phyloP scores from a whole-genome alignment of 1,140 invertebrate species.

The Trichonephila inaurata region DNA sequence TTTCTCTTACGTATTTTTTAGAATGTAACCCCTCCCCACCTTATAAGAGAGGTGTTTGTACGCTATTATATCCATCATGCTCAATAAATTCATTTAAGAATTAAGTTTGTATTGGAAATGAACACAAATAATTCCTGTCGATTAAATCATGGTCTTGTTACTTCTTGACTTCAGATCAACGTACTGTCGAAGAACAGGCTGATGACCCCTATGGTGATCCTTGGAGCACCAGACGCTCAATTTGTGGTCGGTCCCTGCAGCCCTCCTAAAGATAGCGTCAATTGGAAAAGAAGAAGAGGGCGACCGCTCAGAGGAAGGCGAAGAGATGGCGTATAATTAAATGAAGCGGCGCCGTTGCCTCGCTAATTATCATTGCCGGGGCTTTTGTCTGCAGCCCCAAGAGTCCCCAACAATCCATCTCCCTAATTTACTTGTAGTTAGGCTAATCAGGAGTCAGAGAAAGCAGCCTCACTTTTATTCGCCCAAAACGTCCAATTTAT shows the following conservation, averaged over 20 bases:
- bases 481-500: constrained; percentile 58
- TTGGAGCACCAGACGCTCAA: not conserved
- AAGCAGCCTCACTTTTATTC: constrained; percentile 55
- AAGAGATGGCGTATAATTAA: constrained; percentile 63
- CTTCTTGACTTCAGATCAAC: too few species aligned
- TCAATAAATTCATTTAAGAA: too few species aligned
- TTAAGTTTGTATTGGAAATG: too few species aligned
- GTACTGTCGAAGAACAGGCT: too few species aligned
- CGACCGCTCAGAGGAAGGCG: not conserved
- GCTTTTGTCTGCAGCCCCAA: constrained; percentile 44
- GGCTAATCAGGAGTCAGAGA: constrained; percentile 69
- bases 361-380: constrained; percentile 73
- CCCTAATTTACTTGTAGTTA: constrained; percentile 75
- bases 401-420: constrained; percentile 63
- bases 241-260: not conserved
- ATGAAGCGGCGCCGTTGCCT: constrained; percentile 65
- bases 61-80: too few species aligned
- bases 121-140: too few species aligned
- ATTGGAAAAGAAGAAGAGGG: constrained; percentile 41
- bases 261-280: constrained; percentile 1
- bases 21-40: too few species aligned
- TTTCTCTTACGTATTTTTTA: too few species aligned
- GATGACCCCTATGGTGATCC: not conserved
- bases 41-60: too few species aligned
- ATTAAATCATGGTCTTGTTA: too few species aligned